phyloP scores from a whole-genome alignment of 2,113 vertebrate genomes.

The Hypocryptadius cinnamomeus region DNA sequence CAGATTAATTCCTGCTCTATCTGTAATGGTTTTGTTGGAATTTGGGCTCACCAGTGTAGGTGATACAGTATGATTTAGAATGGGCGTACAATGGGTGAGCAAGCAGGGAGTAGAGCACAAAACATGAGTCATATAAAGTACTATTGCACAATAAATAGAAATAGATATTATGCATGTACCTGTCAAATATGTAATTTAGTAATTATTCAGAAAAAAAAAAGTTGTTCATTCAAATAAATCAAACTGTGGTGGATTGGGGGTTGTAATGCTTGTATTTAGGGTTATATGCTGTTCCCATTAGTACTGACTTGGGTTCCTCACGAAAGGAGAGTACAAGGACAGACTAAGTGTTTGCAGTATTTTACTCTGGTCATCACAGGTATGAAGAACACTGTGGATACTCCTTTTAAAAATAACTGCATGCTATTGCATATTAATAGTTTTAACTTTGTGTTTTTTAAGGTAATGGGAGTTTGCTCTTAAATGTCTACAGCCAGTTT shows the following conservation, averaged over 20 bases:
- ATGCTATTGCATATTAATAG: not conserved
- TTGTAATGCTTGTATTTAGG: not conserved
- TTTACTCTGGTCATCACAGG: not conserved
- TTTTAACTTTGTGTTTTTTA: not conserved
- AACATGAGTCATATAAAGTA: not conserved
- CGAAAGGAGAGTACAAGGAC: not conserved
- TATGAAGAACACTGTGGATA: not conserved
- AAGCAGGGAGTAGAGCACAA: not conserved
- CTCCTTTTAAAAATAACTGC: not conserved
- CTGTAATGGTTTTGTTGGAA: not conserved
- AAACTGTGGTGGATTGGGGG: not conserved
- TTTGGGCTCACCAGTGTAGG: not conserved
- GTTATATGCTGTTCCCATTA: not conserved
- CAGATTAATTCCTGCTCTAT: not conserved
- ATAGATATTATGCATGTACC: not conserved
- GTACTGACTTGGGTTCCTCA: not conserved
- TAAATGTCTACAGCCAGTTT: not conserved
- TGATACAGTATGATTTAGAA: not conserved
- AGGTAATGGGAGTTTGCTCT: not conserved
- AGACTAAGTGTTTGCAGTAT: not conserved
- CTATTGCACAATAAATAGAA: slow-evolving; percentile 6
- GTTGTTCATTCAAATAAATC: not conserved
- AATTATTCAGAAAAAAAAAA: slow-evolving; percentile 3
- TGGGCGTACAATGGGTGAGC: not conserved
- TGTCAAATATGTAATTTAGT: not conserved